phyloP scores from a whole-genome alignment of 2,113 vertebrate genomes.

The Phainopepla nitens region DNA sequence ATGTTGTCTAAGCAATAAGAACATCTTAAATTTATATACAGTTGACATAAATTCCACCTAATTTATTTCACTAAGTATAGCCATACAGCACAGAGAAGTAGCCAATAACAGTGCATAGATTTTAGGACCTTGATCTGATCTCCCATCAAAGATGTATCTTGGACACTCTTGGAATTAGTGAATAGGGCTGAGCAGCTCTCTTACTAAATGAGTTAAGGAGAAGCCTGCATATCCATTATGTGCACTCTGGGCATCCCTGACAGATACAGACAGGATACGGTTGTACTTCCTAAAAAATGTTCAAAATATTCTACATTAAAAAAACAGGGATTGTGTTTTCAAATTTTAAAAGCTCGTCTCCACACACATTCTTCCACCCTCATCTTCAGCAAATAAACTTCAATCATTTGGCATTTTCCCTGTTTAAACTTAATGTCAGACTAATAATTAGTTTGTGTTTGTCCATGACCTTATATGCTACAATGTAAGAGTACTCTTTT shows the following conservation, averaged over 20 bases:
- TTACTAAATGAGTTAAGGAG: neutral
- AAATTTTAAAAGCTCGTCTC: neutral
- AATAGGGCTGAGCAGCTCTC: neutral
- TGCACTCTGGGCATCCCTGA: neutral
- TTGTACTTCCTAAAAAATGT: neutral
- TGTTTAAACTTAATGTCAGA: neutral
- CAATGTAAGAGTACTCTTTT: neutral
- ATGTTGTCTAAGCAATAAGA: neutral
- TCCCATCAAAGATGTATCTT: neutral
- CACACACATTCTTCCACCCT: neutral
- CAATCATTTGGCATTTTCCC: conserved; percentile 2
- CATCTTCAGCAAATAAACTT: neutral
- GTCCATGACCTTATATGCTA: neutral
- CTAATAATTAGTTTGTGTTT: neutral
- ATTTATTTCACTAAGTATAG: neutral
- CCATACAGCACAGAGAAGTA: neutral
- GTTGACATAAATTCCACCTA: neutral
- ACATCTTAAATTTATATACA: neutral
- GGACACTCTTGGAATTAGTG: neutral
- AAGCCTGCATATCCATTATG: fast-evolving
- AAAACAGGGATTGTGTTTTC: neutral
- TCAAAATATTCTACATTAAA: neutral
- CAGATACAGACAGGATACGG: too few species aligned
- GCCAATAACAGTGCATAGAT: neutral
- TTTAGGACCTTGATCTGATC: neutral